Percentiles rank a stretch among this genome's conserved stretches.
These are phyloP conservation scores for Rotaria macrura DNA, from an alignment of 2,888 invertebrate genomes.

Conservation along the genomic window DNA sequence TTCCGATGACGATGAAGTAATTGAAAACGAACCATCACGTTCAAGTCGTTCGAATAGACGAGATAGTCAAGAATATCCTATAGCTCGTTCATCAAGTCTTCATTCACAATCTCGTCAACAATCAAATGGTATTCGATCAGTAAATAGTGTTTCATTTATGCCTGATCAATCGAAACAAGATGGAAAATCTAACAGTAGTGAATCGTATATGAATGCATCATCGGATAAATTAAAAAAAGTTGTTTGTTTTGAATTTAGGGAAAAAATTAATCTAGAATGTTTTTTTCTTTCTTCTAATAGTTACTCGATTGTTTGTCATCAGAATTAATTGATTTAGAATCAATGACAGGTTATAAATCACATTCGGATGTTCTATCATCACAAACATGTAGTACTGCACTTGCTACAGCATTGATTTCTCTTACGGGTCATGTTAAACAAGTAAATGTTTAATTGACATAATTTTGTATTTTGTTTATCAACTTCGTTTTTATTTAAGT, in stretches of 20 bases:
- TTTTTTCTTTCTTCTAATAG: background rate
- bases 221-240: background rate
- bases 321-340: background rate
- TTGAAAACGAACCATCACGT: background rate
- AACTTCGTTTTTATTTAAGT: background rate
- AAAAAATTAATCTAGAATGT: background rate
- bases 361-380: background rate
- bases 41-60: background rate
- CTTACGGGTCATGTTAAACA: conserved; percentile 1
- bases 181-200: background rate
- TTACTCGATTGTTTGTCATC: background rate
- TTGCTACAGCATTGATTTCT: background rate
- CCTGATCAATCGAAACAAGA: background rate
- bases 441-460: no score
- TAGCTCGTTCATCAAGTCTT: background rate
- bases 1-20: background rate
- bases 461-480: background rate
- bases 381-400: conserved; percentile 7
- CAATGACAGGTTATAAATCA: background rate
- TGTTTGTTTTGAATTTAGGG: background rate
- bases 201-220: background rate
- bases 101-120: background rate
- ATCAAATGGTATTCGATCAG: background rate
- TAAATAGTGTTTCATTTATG: background rate
- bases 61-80: background rate